Conservation (phyloP, 2,113 vertebrate species). For the Microcebus murinus region DNA sequence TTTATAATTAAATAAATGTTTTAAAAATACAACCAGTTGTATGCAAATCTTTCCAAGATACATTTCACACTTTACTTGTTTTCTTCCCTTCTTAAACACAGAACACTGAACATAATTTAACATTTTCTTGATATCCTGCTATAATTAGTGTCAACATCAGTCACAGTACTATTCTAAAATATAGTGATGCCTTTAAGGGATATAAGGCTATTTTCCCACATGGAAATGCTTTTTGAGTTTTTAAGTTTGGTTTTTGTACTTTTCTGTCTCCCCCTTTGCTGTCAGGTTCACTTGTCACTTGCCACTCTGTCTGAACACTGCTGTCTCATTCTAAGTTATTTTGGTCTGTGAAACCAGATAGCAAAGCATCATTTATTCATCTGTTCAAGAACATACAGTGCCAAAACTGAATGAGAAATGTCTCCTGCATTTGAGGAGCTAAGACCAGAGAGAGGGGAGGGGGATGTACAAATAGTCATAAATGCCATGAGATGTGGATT, state of each 20-base stretch:
- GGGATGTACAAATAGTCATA: background rate
- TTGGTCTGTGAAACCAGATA: constrained; percentile 36
- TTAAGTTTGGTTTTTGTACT: constrained; percentile 23
- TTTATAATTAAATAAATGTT: constrained; percentile 47
- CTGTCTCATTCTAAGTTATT: constrained; percentile 40
- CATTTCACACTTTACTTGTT: background rate
- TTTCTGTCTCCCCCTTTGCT: constrained; percentile 9
- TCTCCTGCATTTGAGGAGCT: constrained; percentile 1
- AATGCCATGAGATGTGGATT: background rate
- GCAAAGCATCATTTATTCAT: constrained; percentile 36
- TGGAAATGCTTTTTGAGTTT: constrained; percentile 19
- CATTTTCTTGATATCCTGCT: constrained; percentile 24
- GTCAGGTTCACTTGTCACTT: constrained; percentile 27
- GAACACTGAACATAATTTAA: background rate
- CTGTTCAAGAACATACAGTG: constrained; percentile 11
- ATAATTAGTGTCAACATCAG: constrained; percentile 17
- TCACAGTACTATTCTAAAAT: constrained; percentile 9
- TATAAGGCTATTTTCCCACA: background rate
- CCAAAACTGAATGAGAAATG: constrained; percentile 40
- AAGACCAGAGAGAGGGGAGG: background rate
- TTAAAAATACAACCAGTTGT: constrained; percentile 50
- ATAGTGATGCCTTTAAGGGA: background rate
- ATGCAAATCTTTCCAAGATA: constrained; percentile 48
- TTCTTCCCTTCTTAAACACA: constrained; percentile 21
- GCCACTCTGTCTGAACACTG: constrained; percentile 29